Conservation (phyloP, 1,140 invertebrate species). For the Drosophila bifasciata region DNA sequence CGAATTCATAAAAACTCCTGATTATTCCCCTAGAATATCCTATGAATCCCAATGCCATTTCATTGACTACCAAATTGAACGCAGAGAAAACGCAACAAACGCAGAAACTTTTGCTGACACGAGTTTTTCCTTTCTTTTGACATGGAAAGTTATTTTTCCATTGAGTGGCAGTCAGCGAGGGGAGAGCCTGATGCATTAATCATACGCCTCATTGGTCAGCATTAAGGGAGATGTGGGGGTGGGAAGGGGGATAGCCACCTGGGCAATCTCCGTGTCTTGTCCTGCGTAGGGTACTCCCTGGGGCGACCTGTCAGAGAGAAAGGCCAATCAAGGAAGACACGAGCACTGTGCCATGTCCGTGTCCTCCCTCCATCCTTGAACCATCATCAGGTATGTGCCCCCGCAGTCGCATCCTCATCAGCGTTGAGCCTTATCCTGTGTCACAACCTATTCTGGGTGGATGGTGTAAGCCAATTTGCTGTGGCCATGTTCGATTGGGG, state of each 20-base stretch:
- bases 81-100: too few relatives aligned
- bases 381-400: too few relatives aligned
- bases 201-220: conserved; percentile 71
- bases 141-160: conserved; percentile 21
- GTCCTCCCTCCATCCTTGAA: too few relatives aligned
- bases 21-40: too few relatives aligned
- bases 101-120: too few relatives aligned
- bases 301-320: conserved; percentile 18
- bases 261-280: conserved; percentile 43
- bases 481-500: conserved; percentile 28
- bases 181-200: conserved; percentile 59
- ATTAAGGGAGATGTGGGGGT: background rate
- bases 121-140: background rate
- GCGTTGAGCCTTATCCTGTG: conserved; percentile 9
- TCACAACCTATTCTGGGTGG: background rate
- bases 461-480: conserved; percentile 59
- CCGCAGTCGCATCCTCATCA: background rate
- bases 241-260: conserved; percentile 27
- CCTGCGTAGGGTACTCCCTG: conserved; percentile 1
- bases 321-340: conserved; percentile 54
- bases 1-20: too few relatives aligned
- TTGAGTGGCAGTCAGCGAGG: too few relatives aligned
- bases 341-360: conserved; percentile 9
- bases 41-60: too few relatives aligned
- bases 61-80: too few relatives aligned